Percentiles rank a stretch among this genome's conserved stretches.
Conservation (phyloP, 1,140 invertebrate species). For the Hesperophylax magnus region DNA sequence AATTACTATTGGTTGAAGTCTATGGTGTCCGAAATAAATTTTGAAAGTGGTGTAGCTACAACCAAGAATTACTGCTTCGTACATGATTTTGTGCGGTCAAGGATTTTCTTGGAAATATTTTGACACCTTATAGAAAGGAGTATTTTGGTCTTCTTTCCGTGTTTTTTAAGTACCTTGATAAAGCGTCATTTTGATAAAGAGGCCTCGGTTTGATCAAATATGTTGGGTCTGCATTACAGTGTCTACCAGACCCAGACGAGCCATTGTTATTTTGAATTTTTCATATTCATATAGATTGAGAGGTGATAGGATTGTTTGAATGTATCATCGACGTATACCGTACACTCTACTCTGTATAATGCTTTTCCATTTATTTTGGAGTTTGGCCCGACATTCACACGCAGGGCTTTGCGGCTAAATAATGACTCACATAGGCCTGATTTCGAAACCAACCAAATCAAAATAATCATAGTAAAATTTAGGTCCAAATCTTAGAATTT, state of each 20-base stretch:
- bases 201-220: background rate
- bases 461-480: too few relatives aligned
- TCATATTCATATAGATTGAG: conserved; percentile 24
- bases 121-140: background rate
- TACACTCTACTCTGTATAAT: too few relatives aligned
- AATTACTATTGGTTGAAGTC: background rate
- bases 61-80: background rate
- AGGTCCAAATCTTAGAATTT: too few relatives aligned
- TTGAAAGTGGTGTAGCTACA: too few relatives aligned
- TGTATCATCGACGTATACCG: background rate
- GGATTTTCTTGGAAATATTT: background rate
- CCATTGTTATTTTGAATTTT: conserved; percentile 16
- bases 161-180: background rate
- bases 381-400: background rate
- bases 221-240: background rate
- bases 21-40: background rate
- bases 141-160: background rate
- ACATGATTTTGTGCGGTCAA: background rate
- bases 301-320: conserved; percentile 10
- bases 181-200: background rate
- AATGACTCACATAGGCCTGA: too few relatives aligned
- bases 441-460: too few relatives aligned
- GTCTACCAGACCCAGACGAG: background rate
- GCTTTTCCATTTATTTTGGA: background rate
- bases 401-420: too few relatives aligned